These are phyloP conservation scores for Metopia argyrocephala DNA, from an alignment of 2,888 invertebrate genomes.

Conservation along the genomic window DNA sequence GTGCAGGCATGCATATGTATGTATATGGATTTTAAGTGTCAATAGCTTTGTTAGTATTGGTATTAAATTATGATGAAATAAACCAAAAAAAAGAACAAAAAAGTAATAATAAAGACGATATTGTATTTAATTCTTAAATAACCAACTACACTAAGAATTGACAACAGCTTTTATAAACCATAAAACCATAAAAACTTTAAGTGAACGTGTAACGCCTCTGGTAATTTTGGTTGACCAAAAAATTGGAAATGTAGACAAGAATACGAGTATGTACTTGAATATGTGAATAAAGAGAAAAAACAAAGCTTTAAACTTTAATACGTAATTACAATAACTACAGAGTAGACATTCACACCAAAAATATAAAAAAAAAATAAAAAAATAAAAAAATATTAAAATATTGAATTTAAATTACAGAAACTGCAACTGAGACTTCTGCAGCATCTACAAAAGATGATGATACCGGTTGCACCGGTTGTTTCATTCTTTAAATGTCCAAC, in stretches of 20 bases:
- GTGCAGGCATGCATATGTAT: background rate
- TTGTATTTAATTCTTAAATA: constrained; percentile 39
- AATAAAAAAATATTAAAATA: constrained; percentile 60
- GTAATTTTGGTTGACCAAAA: constrained; percentile 57
- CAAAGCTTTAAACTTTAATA: background rate
- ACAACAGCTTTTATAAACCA: background rate
- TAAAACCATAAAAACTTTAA: constrained; percentile 35
- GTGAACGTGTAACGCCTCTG: constrained; percentile 61
- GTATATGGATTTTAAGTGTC: constrained; percentile 22
- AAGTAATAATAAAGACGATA: constrained; percentile 19
- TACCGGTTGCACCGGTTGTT: constrained; percentile 64
- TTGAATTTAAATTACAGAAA: constrained; percentile 37
- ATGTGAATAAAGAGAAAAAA: background rate
- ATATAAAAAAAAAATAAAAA: constrained; percentile 22
- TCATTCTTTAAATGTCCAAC: constrained; percentile 65
- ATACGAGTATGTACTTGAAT: background rate
- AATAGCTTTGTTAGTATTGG: constrained; percentile 36
- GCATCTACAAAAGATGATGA: constrained; percentile 29
- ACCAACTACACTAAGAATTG: constrained; percentile 7
- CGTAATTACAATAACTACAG: constrained; percentile 11
- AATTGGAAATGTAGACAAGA: background rate
- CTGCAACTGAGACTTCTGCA: background rate
- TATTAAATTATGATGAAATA: constrained; percentile 57
- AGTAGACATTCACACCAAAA: constrained; percentile 18
- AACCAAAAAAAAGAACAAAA: constrained; percentile 25